Evolutionary conservation across 2,113 vertebrate genomes (phyloP).

Genomic region (Argyrosomus japonicus): DNA sequence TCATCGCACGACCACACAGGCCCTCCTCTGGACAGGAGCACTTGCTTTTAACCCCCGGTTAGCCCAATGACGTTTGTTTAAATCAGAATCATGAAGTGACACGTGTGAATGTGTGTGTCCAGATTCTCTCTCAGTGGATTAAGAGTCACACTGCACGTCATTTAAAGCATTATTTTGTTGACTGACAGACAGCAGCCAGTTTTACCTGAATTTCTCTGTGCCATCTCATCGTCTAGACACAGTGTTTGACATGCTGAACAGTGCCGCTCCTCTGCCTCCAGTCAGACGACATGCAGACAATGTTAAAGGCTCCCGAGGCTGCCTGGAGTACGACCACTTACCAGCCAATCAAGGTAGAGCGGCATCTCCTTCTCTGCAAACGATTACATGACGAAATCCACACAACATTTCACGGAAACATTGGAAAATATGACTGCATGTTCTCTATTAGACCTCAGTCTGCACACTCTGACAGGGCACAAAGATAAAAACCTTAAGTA

Average conservation of each 20-base stretch:
- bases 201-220: slow-evolving; percentile 21
- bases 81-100: neutral
- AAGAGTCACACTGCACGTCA: no score
- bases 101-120: neutral
- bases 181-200: neutral
- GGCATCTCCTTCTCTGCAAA: neutral
- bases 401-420: no score
- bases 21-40: slow-evolving; percentile 91
- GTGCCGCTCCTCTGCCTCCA: slow-evolving; percentile 88
- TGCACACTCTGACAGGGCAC: neutral
- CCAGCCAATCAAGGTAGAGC: slow-evolving; percentile 81
- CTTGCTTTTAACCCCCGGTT: slow-evolving; percentile 83
- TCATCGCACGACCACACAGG: slow-evolving; percentile 84
- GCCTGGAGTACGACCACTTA: slow-evolving; percentile 92
- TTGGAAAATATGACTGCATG: neutral
- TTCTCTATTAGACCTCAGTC: neutral
- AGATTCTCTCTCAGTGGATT: neutral
- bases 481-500: neutral
- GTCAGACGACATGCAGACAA: slow-evolving; percentile 88
- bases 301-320: slow-evolving; percentile 84
- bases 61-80: neutral
- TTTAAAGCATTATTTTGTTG: neutral
- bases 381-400: no score
- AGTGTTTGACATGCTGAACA: slow-evolving; percentile 86
- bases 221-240: slow-evolving; percentile 81